Evolutionary conservation across 2,113 vertebrate species (phyloP), one percentile per base, ranked within the genome.

Genomic region (Struthidea cinerea): DNA sequence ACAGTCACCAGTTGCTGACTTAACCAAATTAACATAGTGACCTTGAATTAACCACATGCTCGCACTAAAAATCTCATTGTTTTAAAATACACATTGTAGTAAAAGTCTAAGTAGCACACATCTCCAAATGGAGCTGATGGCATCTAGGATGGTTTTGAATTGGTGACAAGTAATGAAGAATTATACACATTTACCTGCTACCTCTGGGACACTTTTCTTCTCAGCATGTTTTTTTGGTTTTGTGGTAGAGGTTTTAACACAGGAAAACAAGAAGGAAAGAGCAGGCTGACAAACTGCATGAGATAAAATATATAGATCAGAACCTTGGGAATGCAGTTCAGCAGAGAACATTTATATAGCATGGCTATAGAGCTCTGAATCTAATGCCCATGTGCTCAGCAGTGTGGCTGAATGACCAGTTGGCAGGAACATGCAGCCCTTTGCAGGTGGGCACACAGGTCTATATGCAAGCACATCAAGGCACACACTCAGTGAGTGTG

Each of bases 41-140:
- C 70, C 81, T 16, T 80, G 93, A 95, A 97, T 97, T 90, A 97
- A 93, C 89, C 92, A 70, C 97, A 88, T 23, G 93, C 97, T 93
- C 90, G 80, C 94, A 94, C 85, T 78, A 80, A 71, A 75, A 87
- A 95, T 97, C 84, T 97, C 96, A 97, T 96, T 97, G 96, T 97
- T 97, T 97, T 94, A 95, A 95, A 96, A 96, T 93, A 94, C 7
- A n/a, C 63, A 69, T 91, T 69, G 89, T 96, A 90, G 95, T 96
- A 95, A 94, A 95, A 93, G 81, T 39, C 87, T 95, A 88, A 96
- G 97, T 95, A 95, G 77, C 69, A 87, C 64, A 65, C 57, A 70
- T 70, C 50, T 94, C 96, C 94, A 94, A 96, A 95, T 64, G 53
- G 90, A 97, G 90, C 79, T 69, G 96, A 96, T 53, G 63, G 95